Evolutionary conservation across 2,797 vertebrate genomes (phyloP).

Genomic region (Ctenochaetus hawaiiensis): DNA sequence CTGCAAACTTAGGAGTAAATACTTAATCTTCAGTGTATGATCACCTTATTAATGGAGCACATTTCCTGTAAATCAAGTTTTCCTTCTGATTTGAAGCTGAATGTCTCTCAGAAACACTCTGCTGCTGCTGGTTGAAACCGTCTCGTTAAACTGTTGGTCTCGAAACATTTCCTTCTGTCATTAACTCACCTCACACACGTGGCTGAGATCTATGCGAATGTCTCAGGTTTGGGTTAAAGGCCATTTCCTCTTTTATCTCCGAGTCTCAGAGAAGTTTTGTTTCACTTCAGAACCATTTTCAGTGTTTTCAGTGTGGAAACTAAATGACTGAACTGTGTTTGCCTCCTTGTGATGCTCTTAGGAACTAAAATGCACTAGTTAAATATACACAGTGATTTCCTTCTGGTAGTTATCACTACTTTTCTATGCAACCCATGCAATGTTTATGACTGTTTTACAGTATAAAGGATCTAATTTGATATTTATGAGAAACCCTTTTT

Average conservation of each 20-base stretch:
- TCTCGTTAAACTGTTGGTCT: not conserved
- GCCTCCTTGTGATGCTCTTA: not conserved
- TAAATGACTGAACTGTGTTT: not conserved
- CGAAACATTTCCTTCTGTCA: not conserved
- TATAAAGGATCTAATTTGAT: slow-evolving; percentile 91
- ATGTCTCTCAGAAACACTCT: not conserved
- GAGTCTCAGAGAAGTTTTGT: not conserved
- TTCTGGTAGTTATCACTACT: slow-evolving; percentile 85
- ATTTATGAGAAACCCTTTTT: slow-evolving; percentile 90
- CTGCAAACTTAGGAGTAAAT: not conserved
- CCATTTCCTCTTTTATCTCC: not conserved
- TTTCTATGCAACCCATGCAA: slow-evolving; percentile 93
- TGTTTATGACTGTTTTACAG: slow-evolving; percentile 87
- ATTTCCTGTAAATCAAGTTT: not conserved
- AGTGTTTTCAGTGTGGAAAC: slow-evolving; percentile 15
- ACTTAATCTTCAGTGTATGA: not conserved
- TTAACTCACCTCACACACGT: not conserved
- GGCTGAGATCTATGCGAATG: not conserved
- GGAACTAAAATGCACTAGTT: slow-evolving; percentile 74
- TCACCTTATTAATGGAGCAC: not conserved
- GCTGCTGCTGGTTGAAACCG: not conserved
- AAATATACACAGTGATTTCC: slow-evolving; percentile 14
- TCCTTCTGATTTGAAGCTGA: not conserved
- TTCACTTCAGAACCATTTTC: not conserved
- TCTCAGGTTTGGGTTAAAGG: not conserved